A percentile compares a stretch with the other conserved stretches of the same genome.
These are phyloP conservation scores for Spilogale gracilis DNA, from an alignment of 2,113 vertebrate species.

Conservation along the genomic window DNA sequence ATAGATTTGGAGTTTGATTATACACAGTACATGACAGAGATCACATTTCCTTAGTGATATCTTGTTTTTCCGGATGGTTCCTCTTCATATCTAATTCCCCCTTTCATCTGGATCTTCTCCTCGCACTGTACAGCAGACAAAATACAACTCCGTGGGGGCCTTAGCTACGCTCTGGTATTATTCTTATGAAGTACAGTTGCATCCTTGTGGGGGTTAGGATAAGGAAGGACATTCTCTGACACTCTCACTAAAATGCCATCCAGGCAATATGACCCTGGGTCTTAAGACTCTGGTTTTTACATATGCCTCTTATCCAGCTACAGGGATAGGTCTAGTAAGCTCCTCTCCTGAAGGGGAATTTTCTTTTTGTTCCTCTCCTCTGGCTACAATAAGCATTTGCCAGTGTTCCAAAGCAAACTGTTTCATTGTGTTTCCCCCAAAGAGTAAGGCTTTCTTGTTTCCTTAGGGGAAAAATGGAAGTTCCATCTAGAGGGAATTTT, in stretches of 20 bases:
- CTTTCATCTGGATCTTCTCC: background rate
- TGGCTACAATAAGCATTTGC: background rate
- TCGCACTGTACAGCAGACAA: background rate
- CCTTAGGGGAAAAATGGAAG: background rate
- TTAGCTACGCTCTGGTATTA: background rate
- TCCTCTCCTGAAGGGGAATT: background rate
- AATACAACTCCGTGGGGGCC: background rate
- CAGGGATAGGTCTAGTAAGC: background rate
- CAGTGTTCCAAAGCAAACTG: background rate
- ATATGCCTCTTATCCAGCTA: background rate
- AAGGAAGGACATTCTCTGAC: background rate
- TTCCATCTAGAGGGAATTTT: background rate
- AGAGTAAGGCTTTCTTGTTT: background rate
- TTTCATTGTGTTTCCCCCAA: background rate
- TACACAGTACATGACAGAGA: background rate
- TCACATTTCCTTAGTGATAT: background rate
- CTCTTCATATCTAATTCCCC: background rate
- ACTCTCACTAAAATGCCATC: background rate
- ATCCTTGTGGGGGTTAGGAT: background rate
- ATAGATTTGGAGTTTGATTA: background rate
- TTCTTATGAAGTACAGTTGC: background rate
- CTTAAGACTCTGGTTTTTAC: background rate
- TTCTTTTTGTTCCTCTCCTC: background rate
- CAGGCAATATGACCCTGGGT: background rate
- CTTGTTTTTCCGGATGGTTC: background rate